Conservation (phyloP, 1,140 invertebrate genomes). For the Caenorhabditis remanei region DNA sequence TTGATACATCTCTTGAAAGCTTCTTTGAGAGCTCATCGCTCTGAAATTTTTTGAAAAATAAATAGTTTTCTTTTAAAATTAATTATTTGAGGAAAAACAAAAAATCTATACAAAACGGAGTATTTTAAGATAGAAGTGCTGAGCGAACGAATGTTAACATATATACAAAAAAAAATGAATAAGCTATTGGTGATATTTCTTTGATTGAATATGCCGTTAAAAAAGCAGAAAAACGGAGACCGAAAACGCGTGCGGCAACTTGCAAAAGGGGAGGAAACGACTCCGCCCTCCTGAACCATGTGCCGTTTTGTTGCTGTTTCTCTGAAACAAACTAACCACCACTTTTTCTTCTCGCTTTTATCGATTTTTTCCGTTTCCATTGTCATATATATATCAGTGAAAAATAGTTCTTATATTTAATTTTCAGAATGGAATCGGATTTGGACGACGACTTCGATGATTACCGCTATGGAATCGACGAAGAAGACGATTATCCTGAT, state of each 20-base stretch:
- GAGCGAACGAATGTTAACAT: no score
- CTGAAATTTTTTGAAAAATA: not conserved
- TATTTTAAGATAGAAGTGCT: no score
- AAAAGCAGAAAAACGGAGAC: not conserved
- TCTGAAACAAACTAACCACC: not conserved
- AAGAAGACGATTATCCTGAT: slow-evolving; percentile 69
- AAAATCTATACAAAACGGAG: not conserved
- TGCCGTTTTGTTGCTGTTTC: slow-evolving; percentile 47
- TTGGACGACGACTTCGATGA: slow-evolving; percentile 64
- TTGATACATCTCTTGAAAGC: not conserved
- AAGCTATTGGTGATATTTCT: no score
- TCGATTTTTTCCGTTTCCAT: not conserved
- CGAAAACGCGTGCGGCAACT: not conserved
- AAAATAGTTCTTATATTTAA: not conserved
- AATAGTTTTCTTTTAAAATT: not conserved
- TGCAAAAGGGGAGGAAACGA: slow-evolving; percentile 10
- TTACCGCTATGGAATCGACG: slow-evolving; percentile 63
- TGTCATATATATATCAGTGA: no score
- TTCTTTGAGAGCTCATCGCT: slow-evolving; percentile 7
- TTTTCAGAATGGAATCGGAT: slow-evolving; percentile 35
- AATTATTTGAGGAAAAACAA: not conserved
- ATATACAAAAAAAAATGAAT: no score
- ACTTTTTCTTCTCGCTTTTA: not conserved
- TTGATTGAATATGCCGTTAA: no score
- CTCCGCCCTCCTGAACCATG: slow-evolving; percentile 42